Percentiles rank a stretch among this genome's conserved stretches.
phyloP scores from a whole-genome alignment of 2,888 invertebrate species.

The Dasysyrphus albostriatus region DNA sequence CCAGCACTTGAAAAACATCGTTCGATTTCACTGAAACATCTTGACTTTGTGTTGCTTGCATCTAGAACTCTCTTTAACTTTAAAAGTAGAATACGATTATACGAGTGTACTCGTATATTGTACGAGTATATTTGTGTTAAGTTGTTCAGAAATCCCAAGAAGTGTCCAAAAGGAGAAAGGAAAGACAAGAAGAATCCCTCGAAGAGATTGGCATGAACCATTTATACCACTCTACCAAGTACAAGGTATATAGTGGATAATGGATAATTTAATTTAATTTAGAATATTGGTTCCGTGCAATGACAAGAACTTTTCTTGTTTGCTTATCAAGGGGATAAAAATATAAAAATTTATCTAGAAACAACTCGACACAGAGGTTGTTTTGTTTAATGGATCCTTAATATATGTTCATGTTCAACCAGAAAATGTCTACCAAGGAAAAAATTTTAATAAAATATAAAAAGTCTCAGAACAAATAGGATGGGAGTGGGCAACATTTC shows the following conservation, averaged over 20 bases:
- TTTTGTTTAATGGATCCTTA: no score
- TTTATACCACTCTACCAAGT: constrained; percentile 9
- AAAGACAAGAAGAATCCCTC: background rate
- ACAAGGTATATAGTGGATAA: background rate
- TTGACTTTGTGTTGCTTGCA: constrained; percentile 19
- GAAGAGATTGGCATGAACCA: constrained; percentile 20
- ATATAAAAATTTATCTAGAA: background rate
- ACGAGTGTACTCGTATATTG: background rate
- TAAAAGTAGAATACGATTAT: background rate
- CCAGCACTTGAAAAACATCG: constrained; percentile 15
- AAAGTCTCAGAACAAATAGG: background rate
- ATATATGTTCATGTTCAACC: no score
- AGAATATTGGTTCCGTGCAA: constrained; percentile 11
- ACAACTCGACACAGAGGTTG: background rate
- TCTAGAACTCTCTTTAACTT: background rate
- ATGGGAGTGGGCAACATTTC: background rate
- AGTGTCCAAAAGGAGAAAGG: constrained; percentile 3
- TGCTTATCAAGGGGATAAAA: background rate
- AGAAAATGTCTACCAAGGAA: background rate
- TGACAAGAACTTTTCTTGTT: background rate
- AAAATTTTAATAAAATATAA: background rate
- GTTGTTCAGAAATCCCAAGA: constrained; percentile 4
- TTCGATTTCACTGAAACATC: constrained; percentile 14
- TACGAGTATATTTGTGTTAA: constrained; percentile 1
- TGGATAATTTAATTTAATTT: constrained; percentile 34